A percentile compares a stretch with the other conserved stretches of the same genome.
Conservation (phyloP, 1,140 invertebrate species). For the Aphis craccivora region DNA sequence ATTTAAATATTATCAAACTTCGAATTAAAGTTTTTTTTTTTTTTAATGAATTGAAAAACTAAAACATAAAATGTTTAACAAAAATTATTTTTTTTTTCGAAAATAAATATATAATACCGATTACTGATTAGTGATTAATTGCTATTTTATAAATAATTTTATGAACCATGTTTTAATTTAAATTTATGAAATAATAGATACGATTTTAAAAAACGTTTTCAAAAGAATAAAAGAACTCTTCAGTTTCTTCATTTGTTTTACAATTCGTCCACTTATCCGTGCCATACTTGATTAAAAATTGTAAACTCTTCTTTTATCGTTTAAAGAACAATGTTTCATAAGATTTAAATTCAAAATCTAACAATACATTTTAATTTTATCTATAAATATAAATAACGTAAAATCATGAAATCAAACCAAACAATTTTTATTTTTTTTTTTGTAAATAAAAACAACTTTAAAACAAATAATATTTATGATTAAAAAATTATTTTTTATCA, state of each 20-base stretch:
- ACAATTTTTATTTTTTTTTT: background rate
- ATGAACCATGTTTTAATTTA: constrained; percentile 11
- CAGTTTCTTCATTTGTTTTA: no score
- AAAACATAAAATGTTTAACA: background rate
- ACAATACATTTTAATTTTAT: background rate
- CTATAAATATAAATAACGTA: background rate
- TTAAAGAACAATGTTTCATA: background rate
- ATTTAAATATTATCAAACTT: background rate
- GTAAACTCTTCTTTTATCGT: background rate
- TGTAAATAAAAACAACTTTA: background rate
- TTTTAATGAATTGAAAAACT: background rate
- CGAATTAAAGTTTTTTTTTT: no score
- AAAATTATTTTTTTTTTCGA: background rate
- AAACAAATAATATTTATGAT: background rate
- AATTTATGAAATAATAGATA: constrained; percentile 15
- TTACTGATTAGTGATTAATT: no score
- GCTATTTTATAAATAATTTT: background rate
- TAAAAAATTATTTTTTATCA: background rate
- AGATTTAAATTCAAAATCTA: background rate
- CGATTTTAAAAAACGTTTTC: background rate
- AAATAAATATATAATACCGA: background rate
- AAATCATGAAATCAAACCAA: background rate
- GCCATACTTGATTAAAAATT: background rate
- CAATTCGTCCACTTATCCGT: background rate
- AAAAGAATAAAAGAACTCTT: background rate